These are phyloP conservation scores for Edolisoma coerulescens DNA, from an alignment of 2,113 vertebrate species.

Conservation along the genomic window DNA sequence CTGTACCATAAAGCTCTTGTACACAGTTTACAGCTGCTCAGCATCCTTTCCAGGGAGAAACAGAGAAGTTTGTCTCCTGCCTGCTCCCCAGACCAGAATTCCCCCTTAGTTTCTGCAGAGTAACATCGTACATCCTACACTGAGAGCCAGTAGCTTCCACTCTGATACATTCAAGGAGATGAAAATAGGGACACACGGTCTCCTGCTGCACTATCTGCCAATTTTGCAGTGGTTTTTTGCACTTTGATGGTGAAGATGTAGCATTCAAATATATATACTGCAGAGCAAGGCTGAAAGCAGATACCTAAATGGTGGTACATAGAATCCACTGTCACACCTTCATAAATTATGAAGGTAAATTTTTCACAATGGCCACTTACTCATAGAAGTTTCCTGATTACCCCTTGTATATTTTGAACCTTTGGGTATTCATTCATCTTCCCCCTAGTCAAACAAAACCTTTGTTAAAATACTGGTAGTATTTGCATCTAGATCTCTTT, in stretches of 20 bases:
- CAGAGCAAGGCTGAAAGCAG: neutral
- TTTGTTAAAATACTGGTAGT: neutral
- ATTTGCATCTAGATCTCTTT: neutral
- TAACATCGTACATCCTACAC: accelerated
- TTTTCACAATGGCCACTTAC: neutral
- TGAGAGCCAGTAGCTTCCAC: neutral
- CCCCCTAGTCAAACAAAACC: neutral
- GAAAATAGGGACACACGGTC: neutral
- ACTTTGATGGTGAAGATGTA: neutral
- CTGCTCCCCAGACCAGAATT: neutral
- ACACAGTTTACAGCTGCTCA: neutral
- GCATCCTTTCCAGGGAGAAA: neutral
- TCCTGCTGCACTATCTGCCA: neutral
- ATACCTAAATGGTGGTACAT: neutral
- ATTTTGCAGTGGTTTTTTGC: neutral
- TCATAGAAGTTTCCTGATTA: neutral
- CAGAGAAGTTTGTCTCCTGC: neutral
- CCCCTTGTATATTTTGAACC: neutral
- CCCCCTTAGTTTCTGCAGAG: neutral
- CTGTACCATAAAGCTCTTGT: neutral
- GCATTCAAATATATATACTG: neutral
- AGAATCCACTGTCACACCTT: neutral
- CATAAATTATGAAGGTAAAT: neutral
- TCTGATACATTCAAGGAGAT: neutral
- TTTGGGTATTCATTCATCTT: neutral